These are phyloP conservation scores for Malacoctenus gilli DNA, from an alignment of 2,797 vertebrate species.

Conservation along the genomic window DNA sequence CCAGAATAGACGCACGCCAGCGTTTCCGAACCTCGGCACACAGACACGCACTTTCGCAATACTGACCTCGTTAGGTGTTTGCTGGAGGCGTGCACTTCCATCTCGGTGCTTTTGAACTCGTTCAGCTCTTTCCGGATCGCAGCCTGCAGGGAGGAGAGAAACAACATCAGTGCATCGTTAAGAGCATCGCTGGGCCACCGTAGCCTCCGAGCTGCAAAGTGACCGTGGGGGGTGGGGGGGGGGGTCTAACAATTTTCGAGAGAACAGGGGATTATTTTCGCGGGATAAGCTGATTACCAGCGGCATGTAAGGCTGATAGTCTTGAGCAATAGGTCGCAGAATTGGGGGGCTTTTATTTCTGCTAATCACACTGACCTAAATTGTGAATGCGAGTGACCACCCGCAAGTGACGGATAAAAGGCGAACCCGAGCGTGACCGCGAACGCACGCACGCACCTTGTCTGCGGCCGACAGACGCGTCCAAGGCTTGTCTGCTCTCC, in stretches of 20 bases:
- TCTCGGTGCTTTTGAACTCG: slow-evolving; percentile 99
- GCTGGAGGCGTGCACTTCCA: slow-evolving; percentile 99
- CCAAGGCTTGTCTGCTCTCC: slow-evolving; percentile 98
- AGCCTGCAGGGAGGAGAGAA: slow-evolving; percentile 78
- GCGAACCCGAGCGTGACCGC: background rate
- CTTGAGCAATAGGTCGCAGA: slow-evolving; percentile 3
- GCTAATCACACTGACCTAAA: slow-evolving; percentile 21
- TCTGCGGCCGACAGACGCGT: slow-evolving; percentile 96
- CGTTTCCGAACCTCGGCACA: slow-evolving; percentile 20
- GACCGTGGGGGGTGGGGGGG: too few relatives aligned
- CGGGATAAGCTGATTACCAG: slow-evolving; percentile 33
- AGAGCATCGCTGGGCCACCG: slow-evolving; percentile 23
- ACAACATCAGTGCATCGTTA: slow-evolving; percentile 43
- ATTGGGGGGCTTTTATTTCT: slow-evolving; percentile 15
- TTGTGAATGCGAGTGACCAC: slow-evolving; percentile 5
- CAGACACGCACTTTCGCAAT: slow-evolving; percentile 15
- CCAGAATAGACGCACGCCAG: slow-evolving; percentile 57
- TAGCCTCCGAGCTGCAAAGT: slow-evolving; percentile 21
- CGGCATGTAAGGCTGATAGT: slow-evolving; percentile 1
- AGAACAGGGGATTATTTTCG: slow-evolving; percentile 14
- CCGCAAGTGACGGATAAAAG: background rate
- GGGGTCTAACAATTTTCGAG: background rate
- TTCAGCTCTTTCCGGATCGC: slow-evolving; percentile 98
- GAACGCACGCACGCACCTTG: slow-evolving; percentile 83
- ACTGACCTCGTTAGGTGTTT: slow-evolving; percentile 98